Conservation (phyloP, 2,113 vertebrate genomes). For the Oryzias curvinotus region DNA sequence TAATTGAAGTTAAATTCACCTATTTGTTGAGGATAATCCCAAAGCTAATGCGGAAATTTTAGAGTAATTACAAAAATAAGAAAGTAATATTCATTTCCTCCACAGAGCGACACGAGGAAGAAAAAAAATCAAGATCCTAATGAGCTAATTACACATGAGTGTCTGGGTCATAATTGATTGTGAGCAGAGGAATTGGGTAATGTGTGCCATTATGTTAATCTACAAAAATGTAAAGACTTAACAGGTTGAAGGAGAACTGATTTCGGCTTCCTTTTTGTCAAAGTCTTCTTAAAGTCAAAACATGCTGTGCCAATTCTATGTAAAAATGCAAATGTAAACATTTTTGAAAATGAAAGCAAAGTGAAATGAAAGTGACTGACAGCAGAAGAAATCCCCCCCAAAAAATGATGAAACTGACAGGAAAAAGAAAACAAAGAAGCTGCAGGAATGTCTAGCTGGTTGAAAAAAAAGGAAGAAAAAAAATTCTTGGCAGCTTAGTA, state of each 20-base stretch:
- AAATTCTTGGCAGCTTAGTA: constrained; percentile 1
- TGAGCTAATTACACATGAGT: constrained; percentile 77
- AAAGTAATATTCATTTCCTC: constrained; percentile 70
- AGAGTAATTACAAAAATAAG: constrained; percentile 75
- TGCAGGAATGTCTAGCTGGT: not conserved
- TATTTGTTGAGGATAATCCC: constrained; percentile 74
- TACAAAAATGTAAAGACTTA: constrained; percentile 2
- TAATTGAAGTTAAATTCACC: constrained; percentile 77
- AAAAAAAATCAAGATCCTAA: constrained; percentile 71
- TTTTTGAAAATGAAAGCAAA: not conserved
- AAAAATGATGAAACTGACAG: not conserved
- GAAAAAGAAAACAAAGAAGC: not conserved
- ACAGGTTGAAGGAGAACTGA: constrained; percentile 3
- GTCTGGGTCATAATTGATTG: constrained; percentile 74
- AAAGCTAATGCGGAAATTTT: constrained; percentile 73
- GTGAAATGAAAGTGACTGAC: not conserved
- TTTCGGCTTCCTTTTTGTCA: not conserved
- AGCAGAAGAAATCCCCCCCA: not conserved
- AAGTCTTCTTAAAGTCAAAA: not conserved
- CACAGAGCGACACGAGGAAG: constrained; percentile 43
- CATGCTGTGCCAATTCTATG: not conserved
- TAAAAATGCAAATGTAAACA: not conserved
- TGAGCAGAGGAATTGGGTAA: constrained; percentile 57
- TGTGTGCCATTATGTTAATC: constrained; percentile 36
- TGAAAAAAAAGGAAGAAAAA: not conserved